Conservation (phyloP, 2,797 vertebrate species). For the Takifugu rubripes region DNA sequence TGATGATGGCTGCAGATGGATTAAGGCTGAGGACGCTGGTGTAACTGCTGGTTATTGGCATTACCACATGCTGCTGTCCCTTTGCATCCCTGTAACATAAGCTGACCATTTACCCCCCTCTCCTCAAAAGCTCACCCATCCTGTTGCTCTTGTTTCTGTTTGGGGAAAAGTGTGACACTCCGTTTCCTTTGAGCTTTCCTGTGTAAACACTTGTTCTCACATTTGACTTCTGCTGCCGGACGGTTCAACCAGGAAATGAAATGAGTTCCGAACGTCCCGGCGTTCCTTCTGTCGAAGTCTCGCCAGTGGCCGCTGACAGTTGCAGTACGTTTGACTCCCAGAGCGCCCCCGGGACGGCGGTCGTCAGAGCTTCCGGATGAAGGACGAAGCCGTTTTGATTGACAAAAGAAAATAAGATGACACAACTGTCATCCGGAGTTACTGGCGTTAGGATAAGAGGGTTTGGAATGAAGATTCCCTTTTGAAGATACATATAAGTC, state of each 20-base stretch:
- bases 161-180: constrained; percentile 38
- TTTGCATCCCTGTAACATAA: constrained; percentile 7
- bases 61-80: constrained; percentile 8
- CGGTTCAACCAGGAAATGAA: constrained; percentile 69
- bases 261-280: constrained; percentile 73
- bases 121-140: constrained; percentile 1
- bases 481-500: constrained; percentile 61
- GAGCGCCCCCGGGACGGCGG: constrained; percentile 55
- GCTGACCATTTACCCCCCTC: constrained; percentile 14
- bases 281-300: constrained; percentile 68
- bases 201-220: constrained; percentile 64
- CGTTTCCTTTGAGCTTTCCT: constrained; percentile 61
- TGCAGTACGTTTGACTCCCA: constrained; percentile 69
- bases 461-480: constrained; percentile 60
- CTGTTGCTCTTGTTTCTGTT: constrained; percentile 50
- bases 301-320: constrained; percentile 60
- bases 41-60: constrained; percentile 1
- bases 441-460: constrained; percentile 67
- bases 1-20: constrained; percentile 3
- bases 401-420: constrained; percentile 28
- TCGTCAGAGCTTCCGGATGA: constrained; percentile 51
- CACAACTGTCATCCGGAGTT: constrained; percentile 51
- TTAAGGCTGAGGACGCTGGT: constrained; percentile 11
- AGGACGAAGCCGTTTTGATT: constrained; percentile 41
- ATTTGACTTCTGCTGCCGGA: constrained; percentile 56